These are phyloP conservation scores for Ictidomys tridecemlineatus DNA, from an alignment of 2,113 vertebrate genomes.

Conservation along the genomic window DNA sequence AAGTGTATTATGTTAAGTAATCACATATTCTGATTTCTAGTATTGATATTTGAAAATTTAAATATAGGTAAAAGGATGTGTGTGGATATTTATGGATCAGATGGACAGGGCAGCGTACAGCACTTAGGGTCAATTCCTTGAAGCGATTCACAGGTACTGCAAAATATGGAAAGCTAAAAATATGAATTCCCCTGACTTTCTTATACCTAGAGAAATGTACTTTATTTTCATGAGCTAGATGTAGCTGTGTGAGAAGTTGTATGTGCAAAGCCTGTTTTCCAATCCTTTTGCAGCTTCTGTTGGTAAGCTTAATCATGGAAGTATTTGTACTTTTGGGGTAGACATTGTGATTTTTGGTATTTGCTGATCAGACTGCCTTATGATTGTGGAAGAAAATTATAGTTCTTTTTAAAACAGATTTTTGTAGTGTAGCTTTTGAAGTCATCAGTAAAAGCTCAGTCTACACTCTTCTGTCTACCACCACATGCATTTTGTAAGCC, in stretches of 20 bases:
- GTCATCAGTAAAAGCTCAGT: background rate
- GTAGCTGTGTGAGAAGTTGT: background rate
- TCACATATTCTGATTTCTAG: background rate
- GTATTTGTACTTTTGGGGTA: background rate
- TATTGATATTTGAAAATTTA: background rate
- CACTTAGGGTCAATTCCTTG: background rate
- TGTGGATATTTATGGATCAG: background rate
- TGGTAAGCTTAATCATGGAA: background rate
- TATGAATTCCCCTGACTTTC: background rate
- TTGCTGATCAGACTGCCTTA: background rate
- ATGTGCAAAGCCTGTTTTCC: background rate
- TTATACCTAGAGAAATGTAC: background rate
- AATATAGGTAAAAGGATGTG: rapidly evolving
- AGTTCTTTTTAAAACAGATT: background rate
- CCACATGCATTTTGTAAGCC: background rate
- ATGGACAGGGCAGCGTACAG: background rate
- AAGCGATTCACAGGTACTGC: background rate
- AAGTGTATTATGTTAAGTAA: background rate
- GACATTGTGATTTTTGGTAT: background rate
- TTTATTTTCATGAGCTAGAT: background rate
- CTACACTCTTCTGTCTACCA: background rate
- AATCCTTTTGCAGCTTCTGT: background rate
- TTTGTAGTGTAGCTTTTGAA: background rate
- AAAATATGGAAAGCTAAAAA: background rate
- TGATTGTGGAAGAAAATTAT: background rate